Conservation (phyloP, 2,797 vertebrate species). For the Tachyglossus aculeatus region DNA sequence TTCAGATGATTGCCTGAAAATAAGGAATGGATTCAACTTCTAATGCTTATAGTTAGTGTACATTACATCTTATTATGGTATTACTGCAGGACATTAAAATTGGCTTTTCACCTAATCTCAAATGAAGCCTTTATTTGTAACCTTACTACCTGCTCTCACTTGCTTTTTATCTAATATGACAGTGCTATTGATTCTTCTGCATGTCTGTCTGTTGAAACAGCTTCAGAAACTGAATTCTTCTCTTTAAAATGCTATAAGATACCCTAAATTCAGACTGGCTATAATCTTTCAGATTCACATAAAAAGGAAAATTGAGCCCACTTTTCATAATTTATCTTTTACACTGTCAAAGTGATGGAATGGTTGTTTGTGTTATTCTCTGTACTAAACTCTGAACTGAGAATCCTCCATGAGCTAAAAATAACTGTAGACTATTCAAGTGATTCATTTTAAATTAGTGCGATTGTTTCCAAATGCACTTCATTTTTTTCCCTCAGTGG, state of each 20-base stretch:
- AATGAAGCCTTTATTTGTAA: constrained; percentile 23
- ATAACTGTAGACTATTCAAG: not conserved
- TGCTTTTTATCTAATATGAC: constrained; percentile 12
- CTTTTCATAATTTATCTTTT: constrained; percentile 1
- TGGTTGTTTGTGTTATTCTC: not conserved
- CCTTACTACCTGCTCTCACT: not conserved
- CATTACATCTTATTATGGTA: constrained; percentile 16
- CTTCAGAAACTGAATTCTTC: constrained; percentile 20
- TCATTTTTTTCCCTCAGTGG: not conserved
- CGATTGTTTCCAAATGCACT: not conserved
- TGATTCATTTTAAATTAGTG: constrained; percentile 1
- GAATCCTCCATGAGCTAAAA: not conserved
- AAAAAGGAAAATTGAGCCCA: not conserved
- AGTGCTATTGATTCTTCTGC: constrained; percentile 25
- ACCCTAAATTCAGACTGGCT: not conserved
- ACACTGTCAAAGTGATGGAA: not conserved
- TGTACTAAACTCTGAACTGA: not conserved
- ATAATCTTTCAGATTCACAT: not conserved
- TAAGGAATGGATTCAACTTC: constrained; percentile 31
- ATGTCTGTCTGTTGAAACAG: constrained; percentile 6
- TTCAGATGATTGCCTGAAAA: not conserved
- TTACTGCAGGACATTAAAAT: constrained; percentile 16
- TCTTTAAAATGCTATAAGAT: constrained; percentile 5
- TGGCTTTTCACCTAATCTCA: constrained; percentile 17
- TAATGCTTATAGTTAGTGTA: not conserved